These are phyloP conservation scores for Acanthaster planci DNA, from an alignment of 35 echinoderm and acorn worm genomes.

Conservation along the genomic window DNA sequence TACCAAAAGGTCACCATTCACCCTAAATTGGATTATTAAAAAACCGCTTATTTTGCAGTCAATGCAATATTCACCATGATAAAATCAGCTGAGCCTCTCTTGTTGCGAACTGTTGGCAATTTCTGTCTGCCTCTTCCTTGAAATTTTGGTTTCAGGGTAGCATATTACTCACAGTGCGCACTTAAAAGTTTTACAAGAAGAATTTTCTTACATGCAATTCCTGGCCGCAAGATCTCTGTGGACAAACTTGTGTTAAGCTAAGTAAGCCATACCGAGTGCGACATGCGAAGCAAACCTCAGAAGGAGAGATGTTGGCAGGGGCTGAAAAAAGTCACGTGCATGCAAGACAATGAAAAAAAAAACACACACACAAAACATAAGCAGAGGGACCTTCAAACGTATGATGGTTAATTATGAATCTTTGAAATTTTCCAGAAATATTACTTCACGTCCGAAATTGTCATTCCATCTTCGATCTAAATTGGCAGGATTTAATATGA, in stretches of 20 bases:
- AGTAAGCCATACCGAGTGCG: slow-evolving; percentile 27
- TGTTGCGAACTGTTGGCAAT: not conserved
- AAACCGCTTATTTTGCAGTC: not conserved
- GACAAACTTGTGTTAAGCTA: slow-evolving; percentile 20
- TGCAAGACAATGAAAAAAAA: not conserved
- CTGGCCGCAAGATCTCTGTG: slow-evolving; percentile 37
- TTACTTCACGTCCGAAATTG: too few relatives aligned
- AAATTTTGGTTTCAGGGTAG: too few relatives aligned
- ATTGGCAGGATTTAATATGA: too few relatives aligned
- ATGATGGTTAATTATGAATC: too few relatives aligned
- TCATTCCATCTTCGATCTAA: too few relatives aligned
- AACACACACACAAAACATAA: too few relatives aligned
- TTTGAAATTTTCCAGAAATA: too few relatives aligned
- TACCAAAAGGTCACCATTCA: not conserved
- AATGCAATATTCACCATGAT: not conserved
- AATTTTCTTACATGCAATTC: slow-evolving; percentile 33
- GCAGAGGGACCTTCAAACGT: too few relatives aligned
- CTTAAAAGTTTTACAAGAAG: too few relatives aligned
- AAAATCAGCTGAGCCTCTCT: not conserved
- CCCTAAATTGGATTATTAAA: not conserved
- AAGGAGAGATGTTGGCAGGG: not conserved
- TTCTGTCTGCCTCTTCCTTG: not conserved
- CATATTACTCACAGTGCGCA: too few relatives aligned
- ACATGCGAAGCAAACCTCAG: not conserved
- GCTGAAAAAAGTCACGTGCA: not conserved